Evolutionary conservation across 1,140 invertebrate species (phyloP).

Genomic region (Bombus vancouverensis): DNA sequence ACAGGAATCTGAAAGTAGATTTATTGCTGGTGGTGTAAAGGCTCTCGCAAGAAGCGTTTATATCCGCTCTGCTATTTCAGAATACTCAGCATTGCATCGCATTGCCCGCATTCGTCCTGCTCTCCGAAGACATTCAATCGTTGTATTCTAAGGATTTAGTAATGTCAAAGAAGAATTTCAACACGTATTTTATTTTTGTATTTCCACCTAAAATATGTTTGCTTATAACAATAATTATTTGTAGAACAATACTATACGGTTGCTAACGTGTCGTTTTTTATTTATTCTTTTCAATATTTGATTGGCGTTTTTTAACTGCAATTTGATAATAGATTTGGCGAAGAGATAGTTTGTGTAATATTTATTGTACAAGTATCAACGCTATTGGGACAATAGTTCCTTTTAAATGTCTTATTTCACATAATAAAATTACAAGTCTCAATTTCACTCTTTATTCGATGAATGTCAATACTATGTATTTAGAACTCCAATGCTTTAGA

Average conservation of each 20-base stretch:
- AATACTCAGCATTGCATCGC: slow-evolving; percentile 36
- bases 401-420: no score
- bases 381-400: no score
- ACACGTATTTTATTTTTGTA: not conserved
- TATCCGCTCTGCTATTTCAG: slow-evolving; percentile 36
- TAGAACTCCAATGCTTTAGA: no score
- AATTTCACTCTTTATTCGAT: no score
- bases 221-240: not conserved
- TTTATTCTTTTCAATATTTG: not conserved
- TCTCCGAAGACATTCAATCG: slow-evolving; percentile 47
- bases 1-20: slow-evolving; percentile 66
- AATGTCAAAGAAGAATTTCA: slow-evolving; percentile 14
- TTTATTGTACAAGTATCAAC: no score
- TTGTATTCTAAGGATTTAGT: slow-evolving; percentile 7
- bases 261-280: not conserved
- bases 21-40: slow-evolving; percentile 60
- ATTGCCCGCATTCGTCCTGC: slow-evolving; percentile 21
- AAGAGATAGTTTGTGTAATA: no score
- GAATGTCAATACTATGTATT: no score
- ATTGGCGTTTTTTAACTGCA: not conserved
- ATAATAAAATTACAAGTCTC: no score
- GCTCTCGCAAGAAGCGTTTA: slow-evolving; percentile 46
- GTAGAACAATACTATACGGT: no score
- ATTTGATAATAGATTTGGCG: no score
- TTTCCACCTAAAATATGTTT: not conserved